phyloP scores from a whole-genome alignment of 2,797 vertebrate species.

The Pteronotus mesoamericanus region DNA sequence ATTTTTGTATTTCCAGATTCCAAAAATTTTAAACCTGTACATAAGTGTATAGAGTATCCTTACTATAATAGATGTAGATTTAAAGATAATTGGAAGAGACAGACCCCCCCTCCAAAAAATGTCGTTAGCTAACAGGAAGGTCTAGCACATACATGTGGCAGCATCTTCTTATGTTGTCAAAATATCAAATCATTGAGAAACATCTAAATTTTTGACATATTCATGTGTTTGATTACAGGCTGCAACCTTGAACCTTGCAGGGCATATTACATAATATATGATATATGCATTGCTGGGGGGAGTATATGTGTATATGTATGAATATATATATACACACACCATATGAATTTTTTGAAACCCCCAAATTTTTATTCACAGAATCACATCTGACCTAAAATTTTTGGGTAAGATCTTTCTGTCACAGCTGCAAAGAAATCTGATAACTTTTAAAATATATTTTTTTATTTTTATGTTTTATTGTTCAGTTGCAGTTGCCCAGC shows the following conservation, averaged over 20 bases:
- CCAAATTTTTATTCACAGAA: background rate
- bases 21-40: background rate
- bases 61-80: background rate
- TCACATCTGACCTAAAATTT: background rate
- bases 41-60: background rate
- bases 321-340: background rate
- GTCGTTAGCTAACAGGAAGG: background rate
- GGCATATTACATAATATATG: background rate
- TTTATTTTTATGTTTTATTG: too few species aligned
- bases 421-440: background rate
- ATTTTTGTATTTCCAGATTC: conserved; percentile 1
- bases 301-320: background rate
- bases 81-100: background rate
- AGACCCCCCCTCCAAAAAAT: background rate
- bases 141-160: background rate
- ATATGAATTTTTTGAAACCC: background rate
- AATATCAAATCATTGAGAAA: conserved; percentile 10
- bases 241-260: background rate
- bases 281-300: background rate
- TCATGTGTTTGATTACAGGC: background rate
- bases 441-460: background rate
- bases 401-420: background rate
- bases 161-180: background rate
- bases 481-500: too few species aligned
- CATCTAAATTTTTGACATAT: background rate